phyloP scores from a whole-genome alignment of 2,888 invertebrate genomes.

The Oscheius sp. region DNA sequence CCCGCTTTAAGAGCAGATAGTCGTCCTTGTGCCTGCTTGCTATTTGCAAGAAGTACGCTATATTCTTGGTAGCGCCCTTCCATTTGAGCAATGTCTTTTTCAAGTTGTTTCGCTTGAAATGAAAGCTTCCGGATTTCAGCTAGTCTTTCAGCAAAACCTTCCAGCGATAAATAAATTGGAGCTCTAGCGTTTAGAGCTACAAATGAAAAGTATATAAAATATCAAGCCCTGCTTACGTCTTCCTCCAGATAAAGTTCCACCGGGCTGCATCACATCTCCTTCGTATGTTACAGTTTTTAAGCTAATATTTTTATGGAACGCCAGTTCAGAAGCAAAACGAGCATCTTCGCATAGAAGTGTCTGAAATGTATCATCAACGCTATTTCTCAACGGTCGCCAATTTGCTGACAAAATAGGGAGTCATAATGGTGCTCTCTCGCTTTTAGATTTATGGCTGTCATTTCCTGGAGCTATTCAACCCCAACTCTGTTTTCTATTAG shows the following conservation, averaged over 20 bases:
- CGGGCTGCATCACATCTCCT: conserved; percentile 90
- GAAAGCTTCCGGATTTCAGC: too few species aligned
- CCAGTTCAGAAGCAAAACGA: conserved; percentile 79
- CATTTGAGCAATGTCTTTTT: not conserved
- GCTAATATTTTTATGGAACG: conserved; percentile 77
- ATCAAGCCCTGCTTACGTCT: too few species aligned
- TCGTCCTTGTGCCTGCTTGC: conserved; percentile 17
- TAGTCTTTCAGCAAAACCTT: too few species aligned
- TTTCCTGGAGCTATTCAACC: too few species aligned
- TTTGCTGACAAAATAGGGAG: too few species aligned
- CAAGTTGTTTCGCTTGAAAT: not conserved
- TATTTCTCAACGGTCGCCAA: too few species aligned
- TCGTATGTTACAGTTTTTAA: conserved; percentile 81
- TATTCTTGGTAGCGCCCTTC: not conserved
- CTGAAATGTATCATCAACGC: too few species aligned
- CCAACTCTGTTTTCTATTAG: too few species aligned
- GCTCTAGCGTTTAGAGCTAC: not conserved
- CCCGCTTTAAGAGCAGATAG: conserved; percentile 38
- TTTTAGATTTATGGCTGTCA: too few species aligned
- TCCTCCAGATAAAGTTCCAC: conserved; percentile 90
- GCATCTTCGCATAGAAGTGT: conserved; percentile 12
- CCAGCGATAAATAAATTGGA: too few species aligned
- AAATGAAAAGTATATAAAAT: not conserved
- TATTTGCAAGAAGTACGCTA: too few species aligned
- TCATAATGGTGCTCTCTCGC: too few species aligned